Percentiles rank a stretch among this genome's conserved stretches.
Conservation (phyloP, 2,113 vertebrate species). For the Dryoscopus gambensis region DNA sequence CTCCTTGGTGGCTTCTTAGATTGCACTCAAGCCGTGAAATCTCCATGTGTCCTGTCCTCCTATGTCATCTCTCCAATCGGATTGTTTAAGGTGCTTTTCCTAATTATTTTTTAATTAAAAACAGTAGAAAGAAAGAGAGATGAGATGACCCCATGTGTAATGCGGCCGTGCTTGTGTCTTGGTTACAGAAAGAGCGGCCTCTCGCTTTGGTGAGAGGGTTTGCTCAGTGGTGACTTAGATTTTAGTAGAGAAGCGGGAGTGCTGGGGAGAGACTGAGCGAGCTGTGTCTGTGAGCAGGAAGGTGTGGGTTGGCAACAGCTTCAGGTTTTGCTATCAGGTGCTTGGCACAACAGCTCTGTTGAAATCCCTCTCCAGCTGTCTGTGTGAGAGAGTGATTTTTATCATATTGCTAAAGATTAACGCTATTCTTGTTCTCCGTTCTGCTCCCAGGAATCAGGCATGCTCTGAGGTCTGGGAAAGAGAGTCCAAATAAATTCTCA, state of each 20-base stretch:
- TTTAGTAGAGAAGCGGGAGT: background rate
- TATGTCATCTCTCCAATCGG: background rate
- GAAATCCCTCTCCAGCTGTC: background rate
- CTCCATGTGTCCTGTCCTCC: background rate
- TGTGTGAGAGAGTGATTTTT: constrained; percentile 30
- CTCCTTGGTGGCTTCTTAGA: background rate
- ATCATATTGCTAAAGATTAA: background rate
- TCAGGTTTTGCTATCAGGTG: constrained; percentile 28
- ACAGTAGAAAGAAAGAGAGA: no score
- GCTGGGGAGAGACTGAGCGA: background rate
- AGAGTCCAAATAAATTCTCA: background rate
- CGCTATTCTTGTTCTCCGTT: background rate
- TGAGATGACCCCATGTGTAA: background rate
- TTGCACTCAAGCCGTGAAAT: background rate
- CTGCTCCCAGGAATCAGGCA: background rate
- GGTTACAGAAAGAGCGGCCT: background rate
- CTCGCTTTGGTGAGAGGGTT: background rate
- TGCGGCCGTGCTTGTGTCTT: fast-evolving
- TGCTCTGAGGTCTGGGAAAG: background rate
- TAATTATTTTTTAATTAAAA: background rate
- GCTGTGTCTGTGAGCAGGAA: constrained; percentile 14
- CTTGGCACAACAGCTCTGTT: constrained; percentile 23
- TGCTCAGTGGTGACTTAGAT: background rate
- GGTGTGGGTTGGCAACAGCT: constrained; percentile 25
- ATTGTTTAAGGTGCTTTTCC: background rate